These are phyloP conservation scores for Pseudonaja textilis DNA, from an alignment of 2,113 vertebrate genomes.

Conservation along the genomic window DNA sequence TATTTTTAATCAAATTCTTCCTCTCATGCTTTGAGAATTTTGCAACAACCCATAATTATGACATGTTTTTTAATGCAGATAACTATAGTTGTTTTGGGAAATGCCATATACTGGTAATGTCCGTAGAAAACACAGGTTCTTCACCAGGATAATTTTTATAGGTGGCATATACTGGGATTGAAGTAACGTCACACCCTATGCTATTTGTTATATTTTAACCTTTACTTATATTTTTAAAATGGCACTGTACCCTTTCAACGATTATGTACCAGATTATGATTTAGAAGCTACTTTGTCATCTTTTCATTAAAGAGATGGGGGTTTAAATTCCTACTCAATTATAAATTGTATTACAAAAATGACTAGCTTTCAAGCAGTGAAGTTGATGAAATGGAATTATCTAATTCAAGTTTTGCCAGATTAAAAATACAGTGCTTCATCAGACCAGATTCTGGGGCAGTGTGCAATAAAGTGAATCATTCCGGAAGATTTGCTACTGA, in stretches of 20 bases:
- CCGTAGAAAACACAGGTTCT: neutral
- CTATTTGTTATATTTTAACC: neutral
- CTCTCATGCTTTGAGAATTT: neutral
- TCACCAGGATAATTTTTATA: neutral
- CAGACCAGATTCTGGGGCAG: neutral
- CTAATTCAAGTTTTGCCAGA: neutral
- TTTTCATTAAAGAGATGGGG: neutral
- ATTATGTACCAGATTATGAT: neutral
- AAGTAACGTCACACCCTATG: neutral
- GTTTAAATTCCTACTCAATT: neutral
- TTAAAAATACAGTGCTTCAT: neutral
- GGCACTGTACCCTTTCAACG: neutral
- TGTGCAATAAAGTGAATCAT: neutral
- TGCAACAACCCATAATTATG: neutral
- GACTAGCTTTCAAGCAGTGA: neutral
- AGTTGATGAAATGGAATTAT: neutral
- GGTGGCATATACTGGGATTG: neutral
- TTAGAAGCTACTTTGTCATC: neutral
- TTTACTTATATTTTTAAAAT: neutral
- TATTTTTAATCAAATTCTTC: neutral
- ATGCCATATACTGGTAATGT: neutral
- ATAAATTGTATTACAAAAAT: neutral
- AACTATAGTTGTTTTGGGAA: conserved; percentile 1
- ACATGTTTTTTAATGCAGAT: neutral
- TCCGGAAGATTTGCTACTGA: neutral